Evolutionary conservation across 30 jellyfish, hydroid and myxozoan genomes (phyloP).

Genomic region (Aurelia coerulea): DNA sequence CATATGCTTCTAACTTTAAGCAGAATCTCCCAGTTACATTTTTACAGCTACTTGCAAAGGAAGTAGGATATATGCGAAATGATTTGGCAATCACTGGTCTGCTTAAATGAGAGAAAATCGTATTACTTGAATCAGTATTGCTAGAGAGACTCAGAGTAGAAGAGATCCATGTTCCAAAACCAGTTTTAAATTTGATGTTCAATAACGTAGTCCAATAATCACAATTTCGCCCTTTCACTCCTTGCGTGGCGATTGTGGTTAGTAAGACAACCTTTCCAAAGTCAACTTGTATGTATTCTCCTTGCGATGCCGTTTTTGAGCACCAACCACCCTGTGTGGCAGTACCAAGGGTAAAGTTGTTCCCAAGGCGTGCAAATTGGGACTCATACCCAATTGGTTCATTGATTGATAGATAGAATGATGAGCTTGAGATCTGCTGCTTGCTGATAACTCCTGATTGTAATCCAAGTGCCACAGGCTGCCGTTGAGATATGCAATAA

Average conservation of each 20-base stretch:
- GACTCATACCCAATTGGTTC: conserved; percentile 55
- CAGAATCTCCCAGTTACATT: conserved; percentile 14
- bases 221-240: conserved; percentile 55
- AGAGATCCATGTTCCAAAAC: conserved; percentile 25
- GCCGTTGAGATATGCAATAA: no score
- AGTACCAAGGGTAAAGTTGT: conserved; percentile 13
- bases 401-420: conserved; percentile 14
- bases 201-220: conserved; percentile 48
- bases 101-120: not conserved
- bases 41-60: conserved; percentile 15
- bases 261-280: conserved; percentile 29
- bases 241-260: conserved; percentile 49
- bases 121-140: conserved; percentile 10
- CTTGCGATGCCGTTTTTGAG: conserved; percentile 13
- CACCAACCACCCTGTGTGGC: conserved; percentile 81
- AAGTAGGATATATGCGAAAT: conserved; percentile 64
- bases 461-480: conserved; percentile 27
- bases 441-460: conserved; percentile 23
- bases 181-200: conserved; percentile 6
- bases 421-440: conserved; percentile 45
- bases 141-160: not conserved
- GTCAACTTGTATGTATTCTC: conserved; percentile 55
- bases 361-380: conserved; percentile 34
- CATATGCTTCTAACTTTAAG: conserved; percentile 13
- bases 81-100: conserved; percentile 24